Conservation (phyloP, 2,797 vertebrate species). For the Sebastes miniatus region DNA sequence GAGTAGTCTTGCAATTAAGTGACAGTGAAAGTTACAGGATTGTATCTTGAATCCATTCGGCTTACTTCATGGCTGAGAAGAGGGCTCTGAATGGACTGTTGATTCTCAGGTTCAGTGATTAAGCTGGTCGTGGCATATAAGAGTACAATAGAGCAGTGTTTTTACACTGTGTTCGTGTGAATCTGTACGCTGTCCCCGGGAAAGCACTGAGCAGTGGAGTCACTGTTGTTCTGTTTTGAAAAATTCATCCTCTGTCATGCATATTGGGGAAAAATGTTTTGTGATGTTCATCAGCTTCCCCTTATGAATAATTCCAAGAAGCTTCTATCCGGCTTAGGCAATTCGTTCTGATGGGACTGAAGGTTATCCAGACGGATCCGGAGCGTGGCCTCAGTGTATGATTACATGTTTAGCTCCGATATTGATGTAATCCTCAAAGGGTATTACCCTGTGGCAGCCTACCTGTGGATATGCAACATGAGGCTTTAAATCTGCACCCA, state of each 20-base stretch:
- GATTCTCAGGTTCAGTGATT: slow-evolving; percentile 51
- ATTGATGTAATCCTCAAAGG: slow-evolving; percentile 74
- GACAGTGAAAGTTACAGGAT: slow-evolving; percentile 69
- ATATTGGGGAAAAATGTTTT: slow-evolving; percentile 44
- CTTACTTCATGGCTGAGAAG: slow-evolving; percentile 67
- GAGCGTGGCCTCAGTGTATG: slow-evolving; percentile 56
- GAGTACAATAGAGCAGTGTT: slow-evolving; percentile 20
- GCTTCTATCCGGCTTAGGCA: slow-evolving; percentile 17
- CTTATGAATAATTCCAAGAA: slow-evolving; percentile 44
- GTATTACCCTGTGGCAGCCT: slow-evolving; percentile 53
- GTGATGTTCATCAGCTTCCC: slow-evolving; percentile 44
- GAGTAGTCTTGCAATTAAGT: slow-evolving; percentile 74
- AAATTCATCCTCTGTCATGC: slow-evolving; percentile 25
- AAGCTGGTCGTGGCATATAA: slow-evolving; percentile 40
- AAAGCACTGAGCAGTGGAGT: slow-evolving; percentile 16
- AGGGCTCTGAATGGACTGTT: slow-evolving; percentile 54
- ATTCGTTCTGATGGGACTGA: slow-evolving; percentile 57
- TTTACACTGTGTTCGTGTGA: slow-evolving; percentile 36
- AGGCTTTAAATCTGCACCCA: slow-evolving; percentile 65
- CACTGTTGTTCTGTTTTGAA: slow-evolving; percentile 40
- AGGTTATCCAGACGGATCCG: slow-evolving; percentile 61
- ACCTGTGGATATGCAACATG: slow-evolving; percentile 68
- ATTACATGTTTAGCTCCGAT: slow-evolving; percentile 74
- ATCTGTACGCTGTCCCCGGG: not conserved
- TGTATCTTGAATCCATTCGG: slow-evolving; percentile 69